Evolutionary conservation across 2,888 invertebrate species (phyloP), one percentile per base, ranked within the genome.

Genomic region (Anorthoa munda): DNA sequence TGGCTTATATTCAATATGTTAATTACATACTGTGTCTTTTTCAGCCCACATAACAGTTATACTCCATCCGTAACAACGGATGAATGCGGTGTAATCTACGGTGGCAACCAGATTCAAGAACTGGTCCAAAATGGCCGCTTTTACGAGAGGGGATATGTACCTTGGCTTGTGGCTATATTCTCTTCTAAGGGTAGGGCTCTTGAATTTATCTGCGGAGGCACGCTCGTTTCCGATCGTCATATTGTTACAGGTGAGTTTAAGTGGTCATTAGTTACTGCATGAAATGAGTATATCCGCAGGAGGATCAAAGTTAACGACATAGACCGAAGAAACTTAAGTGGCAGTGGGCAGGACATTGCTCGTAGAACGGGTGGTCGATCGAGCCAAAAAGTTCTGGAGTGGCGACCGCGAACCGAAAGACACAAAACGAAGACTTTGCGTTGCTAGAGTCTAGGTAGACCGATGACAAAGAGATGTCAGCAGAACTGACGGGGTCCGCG

Each of bases 91-190:
- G 77, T 90, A 4, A 84, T 92, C 2, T 80, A 89, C 0, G 92
- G 91, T 13, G 53, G 53, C 59, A 39, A 59, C 39, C 31, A 58
- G 58, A 18, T 58, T 12, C 11, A 12, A 39, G 59, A 59, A 39
- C 39, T 59, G 13, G 12, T 59, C n/a, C 39, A 59, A n/a, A 59
- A 39, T 15, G 23, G 51, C 5, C 7, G 5, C 3, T 48, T 5
- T 11, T 69, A 94, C 69, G 79, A 89, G 18, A 93, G 96, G 3
- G 97, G 97, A 2, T 97, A 97, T 31, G 97, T 97, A 97, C 98
- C 98, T 0, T 98, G 98, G 98, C 87, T 97, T 66, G 97, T 96
- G 0, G 97, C 97, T 0, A 95, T 98, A 45, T 98, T 97, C 86
- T 93, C 75, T 89, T 93, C 94, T 12, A n/a, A n/a, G 18, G 18